Conservation (phyloP, 2,888 invertebrate species). For the Pollenia angustigena region DNA sequence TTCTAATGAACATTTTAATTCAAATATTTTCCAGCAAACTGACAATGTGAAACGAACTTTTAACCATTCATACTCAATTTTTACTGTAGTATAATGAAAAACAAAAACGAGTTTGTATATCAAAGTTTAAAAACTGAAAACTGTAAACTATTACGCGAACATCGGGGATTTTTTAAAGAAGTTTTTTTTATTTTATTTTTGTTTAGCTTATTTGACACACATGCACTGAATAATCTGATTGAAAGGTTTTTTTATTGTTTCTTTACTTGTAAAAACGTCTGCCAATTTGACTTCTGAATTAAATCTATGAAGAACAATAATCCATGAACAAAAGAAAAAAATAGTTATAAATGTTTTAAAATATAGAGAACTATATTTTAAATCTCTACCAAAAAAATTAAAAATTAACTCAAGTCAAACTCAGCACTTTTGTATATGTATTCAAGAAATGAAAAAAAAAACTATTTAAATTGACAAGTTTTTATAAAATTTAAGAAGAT, state of each 20-base stretch:
- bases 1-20: too few species aligned
- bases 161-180: not conserved
- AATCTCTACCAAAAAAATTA: not conserved
- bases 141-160: not conserved
- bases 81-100: not conserved
- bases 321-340: not conserved
- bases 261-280: not conserved
- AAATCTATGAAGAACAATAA: not conserved
- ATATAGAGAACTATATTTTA: not conserved
- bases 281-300: constrained; percentile 8
- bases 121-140: constrained; percentile 5
- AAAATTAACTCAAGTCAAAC: not conserved
- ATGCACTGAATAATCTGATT: constrained; percentile 26
- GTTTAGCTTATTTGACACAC: constrained; percentile 38
- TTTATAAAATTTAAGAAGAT: not conserved
- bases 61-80: not conserved
- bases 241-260: not conserved
- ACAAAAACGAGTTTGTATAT: constrained; percentile 7
- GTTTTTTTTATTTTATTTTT: not conserved
- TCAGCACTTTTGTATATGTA: not conserved
- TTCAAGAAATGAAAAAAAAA: not conserved
- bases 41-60: too few species aligned
- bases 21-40: too few species aligned
- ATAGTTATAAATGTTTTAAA: not conserved
- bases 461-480: not conserved